Evolutionary conservation across 2,797 vertebrate species (phyloP).

Genomic region (Hoplostethus mediterraneus): DNA sequence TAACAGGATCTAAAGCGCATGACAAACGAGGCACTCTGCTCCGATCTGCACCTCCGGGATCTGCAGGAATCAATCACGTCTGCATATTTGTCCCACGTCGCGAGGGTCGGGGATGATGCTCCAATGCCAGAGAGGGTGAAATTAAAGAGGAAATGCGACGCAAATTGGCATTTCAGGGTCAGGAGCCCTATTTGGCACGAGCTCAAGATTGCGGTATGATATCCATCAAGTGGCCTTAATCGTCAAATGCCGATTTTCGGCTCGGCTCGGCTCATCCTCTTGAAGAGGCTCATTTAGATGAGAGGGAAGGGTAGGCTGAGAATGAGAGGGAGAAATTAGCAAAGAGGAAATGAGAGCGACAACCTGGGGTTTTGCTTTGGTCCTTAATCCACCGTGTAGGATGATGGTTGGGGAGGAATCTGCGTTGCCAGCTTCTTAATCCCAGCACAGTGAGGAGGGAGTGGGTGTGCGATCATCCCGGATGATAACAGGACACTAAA

Average conservation of each 20-base stretch:
- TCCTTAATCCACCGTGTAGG: conserved; percentile 63
- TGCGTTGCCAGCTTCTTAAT: conserved; percentile 50
- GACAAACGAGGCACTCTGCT: conserved; percentile 22
- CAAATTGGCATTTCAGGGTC: conserved; percentile 36
- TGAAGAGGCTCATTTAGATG: conserved; percentile 56
- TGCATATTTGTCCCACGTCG: conserved; percentile 24
- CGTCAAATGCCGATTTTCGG: conserved; percentile 40
- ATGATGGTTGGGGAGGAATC: conserved; percentile 48
- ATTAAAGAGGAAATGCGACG: conserved; percentile 19
- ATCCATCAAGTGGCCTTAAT: conserved; percentile 47
- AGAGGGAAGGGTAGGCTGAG: conserved; percentile 27
- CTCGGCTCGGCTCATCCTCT: conserved; percentile 46
- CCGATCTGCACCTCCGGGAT: background rate
- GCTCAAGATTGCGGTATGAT: conserved; percentile 31
- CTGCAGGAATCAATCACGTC: conserved; percentile 22
- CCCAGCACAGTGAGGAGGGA: conserved; percentile 47
- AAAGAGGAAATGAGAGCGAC: conserved; percentile 37
- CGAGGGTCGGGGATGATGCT: background rate
- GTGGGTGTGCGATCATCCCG: conserved; percentile 67
- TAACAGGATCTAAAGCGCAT: conserved; percentile 23
- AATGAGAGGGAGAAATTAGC: conserved; percentile 39
- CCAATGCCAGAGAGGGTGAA: background rate
- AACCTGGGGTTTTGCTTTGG: conserved; percentile 50
- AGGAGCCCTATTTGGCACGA: background rate
- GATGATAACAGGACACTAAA: conserved; percentile 64